Evolutionary conservation across 2,113 vertebrate species (phyloP), one percentile per base, ranked within the genome.

Genomic region (Cromileptes altivelis): DNA sequence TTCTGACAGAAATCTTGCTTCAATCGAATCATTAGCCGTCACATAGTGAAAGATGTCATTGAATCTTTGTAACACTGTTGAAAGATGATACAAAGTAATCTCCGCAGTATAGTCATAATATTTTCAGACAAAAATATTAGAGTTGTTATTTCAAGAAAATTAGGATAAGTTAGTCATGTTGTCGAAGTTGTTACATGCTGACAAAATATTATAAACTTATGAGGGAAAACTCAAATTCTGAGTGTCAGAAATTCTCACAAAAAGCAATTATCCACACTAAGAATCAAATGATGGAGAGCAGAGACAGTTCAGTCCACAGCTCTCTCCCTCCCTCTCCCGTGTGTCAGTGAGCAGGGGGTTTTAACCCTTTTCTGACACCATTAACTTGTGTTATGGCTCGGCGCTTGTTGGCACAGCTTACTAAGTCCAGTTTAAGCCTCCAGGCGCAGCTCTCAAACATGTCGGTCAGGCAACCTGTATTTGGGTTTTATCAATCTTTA

Each of bases 351-450:
- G 33, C 64, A 55, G 37, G 23, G 58, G 21, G 42, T 50, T 65
- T 57, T 52, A 56, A 69, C 56, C 37, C 62, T 42, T 56, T 57
- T 69, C 62, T 82, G 19, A 57, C 74, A 64, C 56, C 62, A 78
- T 42, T 33, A 55, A 56, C 72, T 64, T 81, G 56, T 69, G 10
- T 55, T 77, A 55, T 61, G 45, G 71, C 56, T 55, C 21, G 15
- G 23, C 6, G 2, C 18, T 63, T 6, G 21, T 64, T 74, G 55
- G 63, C 64, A 80, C 42, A 68, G 70, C 27, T n/a, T 60, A 67
- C 30, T 60, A 12, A 14, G 42, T 57, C 37, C 9, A 47, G 23
- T 23, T 23, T 18, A 4, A 37, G 40, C n/a, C 52, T 58, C 33
- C 21, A 47, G 30, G 11, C 17, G 1, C 64, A 45, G 52, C 52